Evolutionary conservation across 2,113 vertebrate species (phyloP).

Genomic region (Coracopsis vasa): DNA sequence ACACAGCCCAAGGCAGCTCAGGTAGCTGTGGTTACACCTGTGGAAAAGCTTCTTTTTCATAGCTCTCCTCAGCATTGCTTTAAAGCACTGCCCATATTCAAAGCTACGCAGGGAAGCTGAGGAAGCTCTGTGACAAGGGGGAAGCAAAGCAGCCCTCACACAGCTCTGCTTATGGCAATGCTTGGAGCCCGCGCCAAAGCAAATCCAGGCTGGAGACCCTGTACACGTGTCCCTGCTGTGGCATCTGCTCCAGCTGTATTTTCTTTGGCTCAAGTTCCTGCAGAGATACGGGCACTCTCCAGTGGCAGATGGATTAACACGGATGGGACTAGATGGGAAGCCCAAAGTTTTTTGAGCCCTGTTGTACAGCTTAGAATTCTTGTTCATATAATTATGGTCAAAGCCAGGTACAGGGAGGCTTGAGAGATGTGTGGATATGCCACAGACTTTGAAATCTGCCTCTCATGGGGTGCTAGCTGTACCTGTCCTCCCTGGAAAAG

Average conservation of each 20-base stretch:
- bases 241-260: slow-evolving; percentile 14
- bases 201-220: neutral
- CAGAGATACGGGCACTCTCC: neutral
- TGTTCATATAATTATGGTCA: neutral
- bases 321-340: neutral
- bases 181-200: neutral
- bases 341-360: neutral
- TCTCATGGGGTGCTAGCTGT: neutral
- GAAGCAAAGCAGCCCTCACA: neutral
- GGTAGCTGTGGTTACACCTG: neutral
- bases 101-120: neutral
- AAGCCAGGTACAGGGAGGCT: neutral
- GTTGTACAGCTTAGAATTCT: neutral
- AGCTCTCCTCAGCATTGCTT: neutral
- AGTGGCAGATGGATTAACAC: neutral
- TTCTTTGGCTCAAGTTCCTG: neutral
- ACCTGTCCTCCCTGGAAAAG: neutral
- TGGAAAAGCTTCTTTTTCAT: neutral
- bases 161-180: neutral
- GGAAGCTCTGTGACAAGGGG: neutral
- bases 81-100: neutral
- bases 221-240: slow-evolving; percentile 44
- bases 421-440: neutral
- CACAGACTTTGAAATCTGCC: neutral
- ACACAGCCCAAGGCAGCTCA: neutral